Percentiles rank a stretch among this genome's conserved stretches.
These are phyloP conservation scores for Ellobius talpinus DNA, from an alignment of 2,113 vertebrate genomes.

Conservation along the genomic window DNA sequence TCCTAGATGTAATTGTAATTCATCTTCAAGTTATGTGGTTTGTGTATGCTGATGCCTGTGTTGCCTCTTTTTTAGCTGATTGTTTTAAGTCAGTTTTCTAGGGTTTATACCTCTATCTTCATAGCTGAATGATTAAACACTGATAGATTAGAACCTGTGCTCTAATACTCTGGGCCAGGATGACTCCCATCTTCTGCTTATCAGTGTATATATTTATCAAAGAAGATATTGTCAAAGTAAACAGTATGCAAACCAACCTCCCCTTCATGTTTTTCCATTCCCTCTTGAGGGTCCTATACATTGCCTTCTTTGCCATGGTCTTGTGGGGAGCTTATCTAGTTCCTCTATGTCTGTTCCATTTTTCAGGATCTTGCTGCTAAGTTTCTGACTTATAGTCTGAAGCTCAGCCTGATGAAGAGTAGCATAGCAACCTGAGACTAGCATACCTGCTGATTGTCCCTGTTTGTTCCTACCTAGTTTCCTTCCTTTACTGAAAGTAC, in stretches of 20 bases:
- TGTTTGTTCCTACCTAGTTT: background rate
- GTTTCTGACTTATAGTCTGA: background rate
- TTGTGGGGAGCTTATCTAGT: background rate
- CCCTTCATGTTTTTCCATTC: background rate
- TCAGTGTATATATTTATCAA: background rate
- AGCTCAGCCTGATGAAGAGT: background rate
- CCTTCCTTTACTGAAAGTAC: background rate
- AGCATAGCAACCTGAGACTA: background rate
- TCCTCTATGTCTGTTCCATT: background rate
- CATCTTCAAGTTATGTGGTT: background rate
- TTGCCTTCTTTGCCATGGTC: background rate
- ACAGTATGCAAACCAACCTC: background rate
- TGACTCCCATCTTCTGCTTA: background rate
- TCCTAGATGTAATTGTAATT: conserved; percentile 27
- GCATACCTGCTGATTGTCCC: background rate
- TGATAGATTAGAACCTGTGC: background rate
- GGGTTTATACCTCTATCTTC: background rate
- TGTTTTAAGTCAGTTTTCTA: background rate
- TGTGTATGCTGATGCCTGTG: background rate
- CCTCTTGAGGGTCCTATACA: background rate
- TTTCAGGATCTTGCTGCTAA: background rate
- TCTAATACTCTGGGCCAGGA: background rate
- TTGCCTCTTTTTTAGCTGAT: background rate
- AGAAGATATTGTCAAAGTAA: background rate
- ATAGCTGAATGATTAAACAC: background rate